These are phyloP conservation scores for Zeus faber DNA, from an alignment of 2,113 vertebrate genomes.

Conservation along the genomic window DNA sequence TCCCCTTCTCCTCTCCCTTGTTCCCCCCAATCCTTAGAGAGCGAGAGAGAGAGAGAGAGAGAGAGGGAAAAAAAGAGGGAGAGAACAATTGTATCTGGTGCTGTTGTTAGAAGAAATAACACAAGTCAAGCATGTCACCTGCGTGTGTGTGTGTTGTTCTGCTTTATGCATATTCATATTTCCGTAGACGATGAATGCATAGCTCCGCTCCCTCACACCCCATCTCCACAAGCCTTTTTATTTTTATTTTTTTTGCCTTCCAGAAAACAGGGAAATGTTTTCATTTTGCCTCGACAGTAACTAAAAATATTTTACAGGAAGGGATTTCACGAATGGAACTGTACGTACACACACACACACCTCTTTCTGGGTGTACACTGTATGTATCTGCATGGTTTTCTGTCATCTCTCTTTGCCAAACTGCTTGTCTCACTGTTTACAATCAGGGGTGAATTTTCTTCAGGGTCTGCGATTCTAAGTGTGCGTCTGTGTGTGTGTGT, in stretches of 20 bases:
- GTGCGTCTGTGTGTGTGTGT: neutral
- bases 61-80: slow-evolving; percentile 26
- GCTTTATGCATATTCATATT: slow-evolving; percentile 76
- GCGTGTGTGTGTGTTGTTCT: slow-evolving; percentile 50
- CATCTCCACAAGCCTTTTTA: slow-evolving; percentile 35
- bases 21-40: slow-evolving; percentile 42
- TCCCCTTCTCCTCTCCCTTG: slow-evolving; percentile 37
- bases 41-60: slow-evolving; percentile 22
- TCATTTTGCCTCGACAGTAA: slow-evolving; percentile 21
- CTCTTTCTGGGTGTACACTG: too few relatives aligned
- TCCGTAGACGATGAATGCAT: slow-evolving; percentile 1
- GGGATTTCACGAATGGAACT: too few relatives aligned
- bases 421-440: too few relatives aligned
- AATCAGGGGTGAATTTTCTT: too few relatives aligned
- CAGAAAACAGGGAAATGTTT: slow-evolving; percentile 40
- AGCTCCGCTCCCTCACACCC: slow-evolving; percentile 16
- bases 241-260: slow-evolving; percentile 65
- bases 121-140: slow-evolving; percentile 74
- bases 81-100: slow-evolving; percentile 41
- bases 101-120: slow-evolving; percentile 64
- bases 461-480: neutral
- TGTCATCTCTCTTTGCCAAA: neutral
- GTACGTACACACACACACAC: neutral
- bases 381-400: slow-evolving; percentile 2
- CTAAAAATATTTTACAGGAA: neutral